Base-by-base conservation (phyloP, 2,797 vertebrate species). In the Brotula barbata region DNA sequence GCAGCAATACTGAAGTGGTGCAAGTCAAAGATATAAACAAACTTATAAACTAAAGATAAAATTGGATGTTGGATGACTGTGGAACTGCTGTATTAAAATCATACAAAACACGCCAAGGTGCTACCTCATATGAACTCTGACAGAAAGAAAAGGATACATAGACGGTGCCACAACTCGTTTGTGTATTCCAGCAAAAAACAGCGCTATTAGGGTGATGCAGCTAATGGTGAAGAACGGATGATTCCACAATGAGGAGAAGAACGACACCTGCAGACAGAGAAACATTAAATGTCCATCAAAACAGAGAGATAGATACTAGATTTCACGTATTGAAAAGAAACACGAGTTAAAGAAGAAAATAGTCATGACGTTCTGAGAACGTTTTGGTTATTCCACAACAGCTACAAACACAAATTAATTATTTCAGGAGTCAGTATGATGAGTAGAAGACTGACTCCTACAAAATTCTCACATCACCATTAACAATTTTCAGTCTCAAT, bases 141-240 rank as follows among this genome's bases (percentile, higher is more conserved):
- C 14, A 1, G 13, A 13, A 39, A 58, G 12, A 77, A 49, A 93
- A 98, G 95, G 97, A 99, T 99, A 99, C 97, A 99, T 99, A 31
- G 97, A 99, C 2, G 97, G 97, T 9, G 97, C 97, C 42, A 99
- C 97, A 40, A 99, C 97, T 85, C 97, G 91, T 87, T 99, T 99
- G 85, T 99, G 97, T 89, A 99, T 99, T 73, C 97, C 97, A 68
- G 97, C 97, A 68, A 99, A 99, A 83, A 99, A 99, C 58, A 99
- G 92, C n/a, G 95, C 97, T 83, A 99, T 99, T 15, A 99, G 88
- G 22, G 96, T 98, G 76, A 99, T 92, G 77, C 97, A 99, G 90
- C 97, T 99, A 77, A 99, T 95, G 13, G 97, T 99, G 87, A 99
- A 99, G 86, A 99, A 99, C 0, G 97, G 96, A 83, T 99, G 97